A percentile compares a stretch with the other conserved stretches of the same genome.
These are phyloP conservation scores for Clarias fuscus DNA, from an alignment of 2,797 vertebrate genomes.

Conservation along the genomic window DNA sequence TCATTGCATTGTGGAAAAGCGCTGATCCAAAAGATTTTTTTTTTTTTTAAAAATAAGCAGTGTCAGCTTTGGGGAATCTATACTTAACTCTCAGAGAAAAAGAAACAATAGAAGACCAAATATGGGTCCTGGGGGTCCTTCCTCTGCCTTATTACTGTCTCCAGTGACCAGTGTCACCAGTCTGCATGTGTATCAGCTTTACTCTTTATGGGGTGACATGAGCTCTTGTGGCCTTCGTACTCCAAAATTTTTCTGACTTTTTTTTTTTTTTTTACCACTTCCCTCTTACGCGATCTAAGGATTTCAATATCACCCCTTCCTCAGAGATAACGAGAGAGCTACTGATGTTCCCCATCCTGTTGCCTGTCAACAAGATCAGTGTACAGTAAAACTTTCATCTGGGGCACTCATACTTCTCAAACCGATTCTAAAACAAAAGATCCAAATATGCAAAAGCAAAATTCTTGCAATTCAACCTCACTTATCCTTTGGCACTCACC, in stretches of 20 bases:
- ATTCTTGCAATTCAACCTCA: not conserved
- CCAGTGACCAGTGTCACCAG: too few relatives aligned
- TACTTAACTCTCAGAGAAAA: not conserved
- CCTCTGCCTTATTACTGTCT: not conserved
- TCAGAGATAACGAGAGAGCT: not conserved
- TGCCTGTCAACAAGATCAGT: not conserved
- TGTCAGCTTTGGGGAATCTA: constrained; percentile 10
- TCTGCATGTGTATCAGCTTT: not conserved
- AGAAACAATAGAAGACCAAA: constrained; percentile 53
- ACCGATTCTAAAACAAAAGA: not conserved
- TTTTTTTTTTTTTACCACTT: not conserved
- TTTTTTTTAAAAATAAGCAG: not conserved
- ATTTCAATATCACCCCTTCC: not conserved
- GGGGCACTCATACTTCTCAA: not conserved
- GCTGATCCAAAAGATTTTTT: not conserved
- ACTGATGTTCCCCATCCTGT: not conserved
- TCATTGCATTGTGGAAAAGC: constrained; percentile 18
- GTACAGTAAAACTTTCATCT: not conserved
- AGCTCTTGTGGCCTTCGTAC: not conserved
- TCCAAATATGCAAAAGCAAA: not conserved
- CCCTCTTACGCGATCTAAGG: not conserved
- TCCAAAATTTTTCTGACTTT: not conserved
- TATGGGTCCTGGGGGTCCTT: too few relatives aligned
- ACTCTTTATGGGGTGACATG: not conserved
- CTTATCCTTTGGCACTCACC: constrained; percentile 76